Conservation (phyloP, 2,797 vertebrate genomes). For the Sebastes matsubarae region DNA sequence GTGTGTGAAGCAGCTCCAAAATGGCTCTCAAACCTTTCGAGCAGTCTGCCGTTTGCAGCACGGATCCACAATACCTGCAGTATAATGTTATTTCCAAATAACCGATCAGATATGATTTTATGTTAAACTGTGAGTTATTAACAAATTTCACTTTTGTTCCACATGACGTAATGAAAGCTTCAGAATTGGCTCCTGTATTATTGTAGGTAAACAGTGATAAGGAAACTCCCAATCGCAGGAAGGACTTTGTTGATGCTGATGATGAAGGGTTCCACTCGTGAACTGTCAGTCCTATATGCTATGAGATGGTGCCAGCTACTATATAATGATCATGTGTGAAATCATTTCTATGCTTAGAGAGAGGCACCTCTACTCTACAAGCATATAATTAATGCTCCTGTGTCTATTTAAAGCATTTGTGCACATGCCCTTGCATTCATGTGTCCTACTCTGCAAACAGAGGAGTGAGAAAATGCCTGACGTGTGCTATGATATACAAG, state of each 20-base stretch:
- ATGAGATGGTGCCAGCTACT: conserved; percentile 29
- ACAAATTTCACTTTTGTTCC: background rate
- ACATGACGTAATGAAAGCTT: background rate
- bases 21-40: background rate
- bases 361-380: conserved; percentile 66
- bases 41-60: background rate
- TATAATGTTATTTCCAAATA: background rate
- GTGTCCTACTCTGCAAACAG: conserved; percentile 33
- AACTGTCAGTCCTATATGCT: conserved; percentile 11
- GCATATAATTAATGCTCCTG: conserved; percentile 74
- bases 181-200: background rate
- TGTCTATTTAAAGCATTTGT: conserved; percentile 75
- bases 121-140: background rate
- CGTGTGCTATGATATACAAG: background rate
- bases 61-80: background rate
- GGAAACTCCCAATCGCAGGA: background rate
- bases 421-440: conserved; percentile 14
- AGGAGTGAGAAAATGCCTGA: conserved; percentile 21
- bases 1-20: background rate
- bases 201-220: conserved; percentile 23
- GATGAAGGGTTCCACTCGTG: conserved; percentile 2
- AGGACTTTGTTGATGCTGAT: conserved; percentile 15
- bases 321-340: conserved; percentile 60
- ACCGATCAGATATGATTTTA: background rate
- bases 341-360: conserved; percentile 54